A percentile compares a stretch with the other conserved stretches of the same genome.
Evolutionary conservation across 2,888 invertebrate genomes (phyloP).

Genomic region (Melieria crassipennis): DNA sequence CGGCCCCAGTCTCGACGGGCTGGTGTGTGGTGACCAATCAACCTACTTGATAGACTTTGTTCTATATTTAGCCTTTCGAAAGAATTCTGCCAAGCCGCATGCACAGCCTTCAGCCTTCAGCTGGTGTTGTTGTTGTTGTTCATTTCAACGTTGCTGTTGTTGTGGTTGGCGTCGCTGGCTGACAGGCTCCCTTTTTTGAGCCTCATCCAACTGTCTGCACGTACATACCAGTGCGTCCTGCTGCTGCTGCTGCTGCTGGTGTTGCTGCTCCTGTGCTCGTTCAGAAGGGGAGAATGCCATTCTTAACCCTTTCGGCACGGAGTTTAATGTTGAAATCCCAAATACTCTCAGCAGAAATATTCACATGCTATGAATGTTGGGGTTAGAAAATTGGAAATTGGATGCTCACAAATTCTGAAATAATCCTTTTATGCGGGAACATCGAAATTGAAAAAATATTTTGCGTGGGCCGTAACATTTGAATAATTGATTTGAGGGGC

Average conservation of each 20-base stretch:
- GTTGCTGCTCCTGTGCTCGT: slow-evolving; percentile 35
- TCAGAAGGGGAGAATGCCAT: slow-evolving; percentile 48
- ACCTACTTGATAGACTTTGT: slow-evolving; percentile 51
- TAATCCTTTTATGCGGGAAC: no score
- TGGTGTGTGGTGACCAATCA: slow-evolving; percentile 55
- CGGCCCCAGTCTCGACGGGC: background rate
- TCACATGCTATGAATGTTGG: no score
- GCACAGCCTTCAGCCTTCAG: slow-evolving; percentile 13
- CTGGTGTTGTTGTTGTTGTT: slow-evolving; percentile 14
- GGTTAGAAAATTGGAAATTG: no score
- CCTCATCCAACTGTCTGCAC: no score
- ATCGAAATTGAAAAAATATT: no score
- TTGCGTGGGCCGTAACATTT: no score
- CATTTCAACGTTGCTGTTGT: slow-evolving; percentile 14
- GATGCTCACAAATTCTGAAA: no score
- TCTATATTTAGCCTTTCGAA: slow-evolving; percentile 28
- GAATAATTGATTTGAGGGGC: no score
- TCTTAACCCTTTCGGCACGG: no score
- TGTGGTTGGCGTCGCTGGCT: slow-evolving; percentile 28
- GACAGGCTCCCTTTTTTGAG: background rate
- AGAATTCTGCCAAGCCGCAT: slow-evolving; percentile 19
- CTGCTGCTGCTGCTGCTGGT: slow-evolving; percentile 33
- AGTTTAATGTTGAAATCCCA: no score
- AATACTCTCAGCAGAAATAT: no score
- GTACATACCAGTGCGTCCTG: no score